Evolutionary conservation across 2,888 invertebrate genomes (phyloP), one percentile per base, ranked within the genome.

Genomic region (Desoria tigrina): DNA sequence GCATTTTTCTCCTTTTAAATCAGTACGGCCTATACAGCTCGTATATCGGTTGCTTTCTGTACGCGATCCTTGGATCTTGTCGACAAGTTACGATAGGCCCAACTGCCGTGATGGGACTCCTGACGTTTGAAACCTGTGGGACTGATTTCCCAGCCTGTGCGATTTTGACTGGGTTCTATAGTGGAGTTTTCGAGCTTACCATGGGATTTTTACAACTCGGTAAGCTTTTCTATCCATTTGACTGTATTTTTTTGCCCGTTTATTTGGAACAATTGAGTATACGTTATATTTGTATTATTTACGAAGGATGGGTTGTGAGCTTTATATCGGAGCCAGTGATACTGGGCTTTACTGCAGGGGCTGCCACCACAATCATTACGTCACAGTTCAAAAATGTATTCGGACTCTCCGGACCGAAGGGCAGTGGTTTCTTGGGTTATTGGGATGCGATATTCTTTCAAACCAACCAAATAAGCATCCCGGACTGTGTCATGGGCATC

Each of bases 271-370:
- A n/a, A 49, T 16, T 49, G 49, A 49, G n/a, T 11, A 49, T 11
- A 9, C 49, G 9, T 49, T 21, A 16, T 16, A 39, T 39, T 21
- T 51, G 23, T 51, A 21, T 26, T 21, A 79, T 78, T 32, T 32
- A 11, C 32, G 1, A 81, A 91, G 92, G 92, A 74, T 91, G 92
- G 59, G 82, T 94, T 57, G 89, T 94, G 73, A 92, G 92, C 79
- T 92, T 94, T 78, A 93, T 94, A 78, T 92, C 93, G 0, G 86
- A 92, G 73, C 92, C 93, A 0, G 92, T 92, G 6, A 91, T 91
- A 0, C 90, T 92, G 16, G 92, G 92, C 0, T 94, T 94, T 78
- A 93, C 94, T 14, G 51, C 65, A 21, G 72, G 67, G 37, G 72
- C 72, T 6, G 61, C 69, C 0, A 61, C 53, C 2, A 72, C 72